A percentile compares a stretch with the other conserved stretches of the same genome.
These are phyloP conservation scores for Pterocles orientalis DNA, from an alignment of 2,113 vertebrate species.

Conservation along the genomic window DNA sequence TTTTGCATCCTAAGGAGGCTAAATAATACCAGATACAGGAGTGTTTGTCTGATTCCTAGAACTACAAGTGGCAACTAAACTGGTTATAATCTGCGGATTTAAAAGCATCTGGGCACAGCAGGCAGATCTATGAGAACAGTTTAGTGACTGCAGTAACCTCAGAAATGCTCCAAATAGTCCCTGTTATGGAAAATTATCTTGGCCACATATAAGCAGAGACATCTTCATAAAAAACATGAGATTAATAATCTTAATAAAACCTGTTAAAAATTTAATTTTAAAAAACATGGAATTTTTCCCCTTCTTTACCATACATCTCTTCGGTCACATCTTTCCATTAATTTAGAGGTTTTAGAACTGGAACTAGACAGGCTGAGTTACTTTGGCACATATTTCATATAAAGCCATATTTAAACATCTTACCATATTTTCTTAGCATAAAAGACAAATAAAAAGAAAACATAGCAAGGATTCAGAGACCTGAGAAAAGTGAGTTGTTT, in stretches of 20 bases:
- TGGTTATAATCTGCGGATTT: neutral
- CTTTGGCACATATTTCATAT: neutral
- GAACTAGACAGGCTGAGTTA: neutral
- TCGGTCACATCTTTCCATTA: neutral
- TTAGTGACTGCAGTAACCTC: neutral
- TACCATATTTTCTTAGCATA: neutral
- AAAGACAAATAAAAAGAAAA: neutral
- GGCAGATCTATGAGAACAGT: neutral
- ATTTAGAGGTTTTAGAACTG: neutral
- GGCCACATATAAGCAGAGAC: neutral
- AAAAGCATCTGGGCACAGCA: neutral
- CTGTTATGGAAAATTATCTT: neutral
- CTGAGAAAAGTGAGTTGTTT: neutral
- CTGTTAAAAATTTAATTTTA: neutral
- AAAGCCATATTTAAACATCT: neutral
- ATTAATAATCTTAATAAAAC: neutral
- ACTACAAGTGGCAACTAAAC: neutral
- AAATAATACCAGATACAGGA: neutral
- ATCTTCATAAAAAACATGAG: accelerated
- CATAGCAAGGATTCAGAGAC: neutral
- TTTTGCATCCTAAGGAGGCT: neutral
- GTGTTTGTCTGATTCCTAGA: neutral
- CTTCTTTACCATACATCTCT: neutral
- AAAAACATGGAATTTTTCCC: neutral
- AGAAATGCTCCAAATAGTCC: neutral